Base-by-base conservation (phyloP, 2,797 vertebrate genomes). In the Pangasius larnaudii region DNA sequence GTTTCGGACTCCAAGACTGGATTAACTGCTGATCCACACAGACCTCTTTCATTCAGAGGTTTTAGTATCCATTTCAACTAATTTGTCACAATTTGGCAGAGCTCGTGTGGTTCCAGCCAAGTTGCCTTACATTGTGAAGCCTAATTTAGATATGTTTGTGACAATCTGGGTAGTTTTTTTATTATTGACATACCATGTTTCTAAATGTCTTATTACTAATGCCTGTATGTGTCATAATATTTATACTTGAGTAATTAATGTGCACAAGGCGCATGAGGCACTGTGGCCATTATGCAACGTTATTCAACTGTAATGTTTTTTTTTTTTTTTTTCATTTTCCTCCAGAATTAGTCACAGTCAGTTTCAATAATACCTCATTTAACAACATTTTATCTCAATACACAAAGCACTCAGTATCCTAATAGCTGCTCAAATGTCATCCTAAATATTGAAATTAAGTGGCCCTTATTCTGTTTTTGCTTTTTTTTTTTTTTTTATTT, bases 341-440 rank as follows among this genome's bases (percentile, higher is more conserved):
- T n/a, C 19, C 33, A 49, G 53, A 61, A 79, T 80, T 86, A 86
- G 85, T 86, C 85, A 86, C 72, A 87, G 49, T 14, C 24, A 13
- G 19, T 82, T 65, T 46, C 14, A 82, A 65, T 63, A 63, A 63
- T 63, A 82, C 58, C 24, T 65, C 27, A 63, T 63, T 82, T 63
- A 49, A 30, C 75, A 78, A 6, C 22, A 61, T 65, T 63, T 63
- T 63, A 63, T 82, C 58, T 82, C 58, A n/a, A 46, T 84, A 33
- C 42, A 69, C 46, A 69, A 53, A 36, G 58, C 39, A 30, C 13
- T 65, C 11, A 49, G 22, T 49, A 49, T 19, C 65, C 18, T 22
- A 84, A 84, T 11, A 33, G 22, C 82, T 53, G 61, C 39, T 69
- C n/a, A n/a, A 27, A 1, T 82, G 80, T 46, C 14, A 65, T 63